phyloP scores from a whole-genome alignment of 2,113 vertebrate species.

The Sinocyclocheilus grahami region DNA sequence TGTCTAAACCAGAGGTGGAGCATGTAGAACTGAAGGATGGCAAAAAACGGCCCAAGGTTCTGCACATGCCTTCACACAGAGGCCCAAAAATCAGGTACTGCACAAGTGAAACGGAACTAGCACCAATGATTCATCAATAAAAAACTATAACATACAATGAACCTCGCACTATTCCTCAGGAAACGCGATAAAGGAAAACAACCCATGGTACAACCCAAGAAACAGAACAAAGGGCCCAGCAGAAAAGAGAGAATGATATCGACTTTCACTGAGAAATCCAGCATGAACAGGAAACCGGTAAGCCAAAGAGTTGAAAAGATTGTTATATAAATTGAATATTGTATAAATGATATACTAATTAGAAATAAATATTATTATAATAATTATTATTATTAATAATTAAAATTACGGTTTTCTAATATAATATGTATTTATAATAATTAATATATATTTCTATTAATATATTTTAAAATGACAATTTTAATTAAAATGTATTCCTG shows the following conservation, averaged over 20 bases:
- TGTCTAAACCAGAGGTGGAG: conserved; percentile 80
- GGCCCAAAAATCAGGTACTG: conserved; percentile 89
- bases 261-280: conserved; percentile 68
- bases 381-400: no score
- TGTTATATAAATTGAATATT: no score
- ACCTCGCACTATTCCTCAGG: conserved; percentile 61
- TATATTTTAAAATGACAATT: no score
- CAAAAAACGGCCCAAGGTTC: conserved; percentile 81
- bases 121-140: neutral
- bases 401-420: no score
- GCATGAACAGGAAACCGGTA: conserved; percentile 70
- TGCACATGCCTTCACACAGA: conserved; percentile 81
- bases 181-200: conserved; percentile 81
- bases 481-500: no score
- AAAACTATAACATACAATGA: neutral
- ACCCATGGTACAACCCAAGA: conserved; percentile 66
- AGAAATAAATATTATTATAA: no score
- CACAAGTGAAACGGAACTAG: neutral
- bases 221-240: conserved; percentile 62
- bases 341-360: no score
- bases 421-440: no score
- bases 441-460: no score
- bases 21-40: conserved; percentile 80
- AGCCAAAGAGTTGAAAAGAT: neutral
- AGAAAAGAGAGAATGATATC: conserved; percentile 58